Evolutionary conservation across 64 coral and sea anemone species (phyloP).

Genomic region (Acropora tenuis): DNA sequence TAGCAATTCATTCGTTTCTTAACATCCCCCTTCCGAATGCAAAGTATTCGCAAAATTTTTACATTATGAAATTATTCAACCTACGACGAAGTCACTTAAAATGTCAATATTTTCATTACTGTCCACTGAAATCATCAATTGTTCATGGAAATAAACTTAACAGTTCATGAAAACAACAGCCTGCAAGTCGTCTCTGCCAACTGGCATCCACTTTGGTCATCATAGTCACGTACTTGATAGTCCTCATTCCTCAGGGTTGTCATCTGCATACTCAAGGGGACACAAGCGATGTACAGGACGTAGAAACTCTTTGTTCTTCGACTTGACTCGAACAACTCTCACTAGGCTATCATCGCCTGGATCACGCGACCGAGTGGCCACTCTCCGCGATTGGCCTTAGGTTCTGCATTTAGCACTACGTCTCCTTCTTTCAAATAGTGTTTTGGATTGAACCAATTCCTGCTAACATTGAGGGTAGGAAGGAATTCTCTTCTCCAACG

Average conservation of each 20-base stretch:
- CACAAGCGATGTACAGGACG: constrained; percentile 40
- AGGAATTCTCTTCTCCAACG: constrained; percentile 46
- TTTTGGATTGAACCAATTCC: constrained; percentile 42
- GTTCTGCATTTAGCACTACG: constrained; percentile 35
- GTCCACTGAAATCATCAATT: neutral
- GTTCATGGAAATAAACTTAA: neutral
- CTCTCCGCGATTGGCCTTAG: constrained; percentile 38
- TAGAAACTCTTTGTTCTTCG: neutral
- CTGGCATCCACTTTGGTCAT: neutral
- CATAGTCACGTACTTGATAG: neutral
- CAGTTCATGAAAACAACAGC: neutral
- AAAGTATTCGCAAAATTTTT: no score
- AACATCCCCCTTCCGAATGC: no score
- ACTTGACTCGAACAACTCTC: neutral
- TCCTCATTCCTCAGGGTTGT: neutral
- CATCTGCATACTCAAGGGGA: constrained; percentile 44
- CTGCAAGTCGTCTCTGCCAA: neutral
- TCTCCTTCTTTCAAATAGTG: constrained; percentile 23
- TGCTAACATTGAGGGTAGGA: constrained; percentile 44
- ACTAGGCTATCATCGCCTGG: constrained; percentile 46
- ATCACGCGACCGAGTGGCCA: constrained; percentile 35
- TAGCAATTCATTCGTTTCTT: no score
- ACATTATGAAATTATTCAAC: no score
- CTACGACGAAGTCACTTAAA: no score
- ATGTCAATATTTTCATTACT: no score